Evolutionary conservation across 2,113 vertebrate genomes (phyloP), one percentile per base, ranked within the genome.

Genomic region (Neomonachus schauinslandi): DNA sequence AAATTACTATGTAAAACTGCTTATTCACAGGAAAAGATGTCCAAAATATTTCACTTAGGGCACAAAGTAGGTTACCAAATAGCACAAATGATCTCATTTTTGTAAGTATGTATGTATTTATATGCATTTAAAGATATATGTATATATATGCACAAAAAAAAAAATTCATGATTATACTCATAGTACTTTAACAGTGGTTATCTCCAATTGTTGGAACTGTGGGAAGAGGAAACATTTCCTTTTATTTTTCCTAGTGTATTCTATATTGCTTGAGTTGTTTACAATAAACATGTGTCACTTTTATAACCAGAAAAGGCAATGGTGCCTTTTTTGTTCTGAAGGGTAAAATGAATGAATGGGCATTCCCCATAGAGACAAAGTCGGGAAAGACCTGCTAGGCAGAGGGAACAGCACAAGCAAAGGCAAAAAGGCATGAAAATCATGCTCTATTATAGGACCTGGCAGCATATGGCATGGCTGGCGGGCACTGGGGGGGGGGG

Each of bases 11-110:
- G 46, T n/a, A 92, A 83, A 89, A 92, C 79, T 95, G 26, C 49
- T 93, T 91, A 83, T 79, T 96, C 71, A 89, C 19, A 89, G 67
- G 33, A 89, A 91, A 91, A 95, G 16, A 59, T 74, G 33, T 79
- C 74, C 55, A 79, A 82, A 86, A 79, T 87, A 77, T 39, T 92
- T 92, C 57, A 95, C 26, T 95, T 72, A 71, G 49, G 55, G 74
- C 46, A 95, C 86, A 83, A 92, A 72, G 33, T 77, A 51, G 51
- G 33, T 87, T 89, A 97, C 81, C 91, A 83, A 92, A 81, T 65
- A 55, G 33, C 36, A 77, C 36, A 51, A 76, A 69, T 59, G 59
- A 96, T 80, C 53, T 95, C 61, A 79, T 85, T 89, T 86, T 86
- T 77, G 14, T 77, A 88, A 81, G 26, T 71, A 12, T 53, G 15